These are phyloP conservation scores for Geotrypetes seraphini DNA, from an alignment of 2,797 vertebrate species.

Conservation along the genomic window DNA sequence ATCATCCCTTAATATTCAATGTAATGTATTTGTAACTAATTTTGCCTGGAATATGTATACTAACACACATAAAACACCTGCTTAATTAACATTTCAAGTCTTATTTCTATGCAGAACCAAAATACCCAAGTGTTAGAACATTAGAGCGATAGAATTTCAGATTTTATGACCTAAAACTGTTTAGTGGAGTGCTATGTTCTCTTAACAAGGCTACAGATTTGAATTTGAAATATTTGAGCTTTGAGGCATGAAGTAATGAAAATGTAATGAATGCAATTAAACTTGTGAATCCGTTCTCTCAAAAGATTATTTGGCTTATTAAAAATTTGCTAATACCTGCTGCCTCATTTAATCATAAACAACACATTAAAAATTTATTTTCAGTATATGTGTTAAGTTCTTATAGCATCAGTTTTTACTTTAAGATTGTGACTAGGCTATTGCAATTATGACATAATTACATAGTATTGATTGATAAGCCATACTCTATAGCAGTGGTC, in stretches of 20 bases:
- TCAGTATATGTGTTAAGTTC: too few species aligned
- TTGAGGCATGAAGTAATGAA: neutral
- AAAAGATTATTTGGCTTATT: neutral
- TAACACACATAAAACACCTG: constrained; percentile 1
- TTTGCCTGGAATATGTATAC: constrained; percentile 7
- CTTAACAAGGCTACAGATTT: neutral
- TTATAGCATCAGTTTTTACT: too few species aligned
- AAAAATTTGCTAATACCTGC: too few species aligned
- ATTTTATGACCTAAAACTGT: constrained; percentile 6
- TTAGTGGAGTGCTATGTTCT: neutral
- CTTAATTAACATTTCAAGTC: constrained; percentile 17
- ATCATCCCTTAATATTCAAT: constrained; percentile 16
- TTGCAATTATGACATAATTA: too few species aligned
- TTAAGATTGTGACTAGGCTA: too few species aligned
- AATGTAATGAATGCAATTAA: neutral
- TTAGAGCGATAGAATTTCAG: constrained; percentile 14
- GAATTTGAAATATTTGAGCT: neutral
- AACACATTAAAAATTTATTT: too few species aligned
- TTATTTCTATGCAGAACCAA: constrained; percentile 5
- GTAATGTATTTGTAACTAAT: constrained; percentile 26
- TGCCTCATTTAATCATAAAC: too few species aligned
- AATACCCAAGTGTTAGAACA: constrained; percentile 8
- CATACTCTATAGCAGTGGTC: too few species aligned
- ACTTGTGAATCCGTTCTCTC: neutral
- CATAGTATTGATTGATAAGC: too few species aligned